Evolutionary conservation across 35 echinoderm and acorn worm genomes (phyloP).

Genomic region (Holothuria glaberrima): DNA sequence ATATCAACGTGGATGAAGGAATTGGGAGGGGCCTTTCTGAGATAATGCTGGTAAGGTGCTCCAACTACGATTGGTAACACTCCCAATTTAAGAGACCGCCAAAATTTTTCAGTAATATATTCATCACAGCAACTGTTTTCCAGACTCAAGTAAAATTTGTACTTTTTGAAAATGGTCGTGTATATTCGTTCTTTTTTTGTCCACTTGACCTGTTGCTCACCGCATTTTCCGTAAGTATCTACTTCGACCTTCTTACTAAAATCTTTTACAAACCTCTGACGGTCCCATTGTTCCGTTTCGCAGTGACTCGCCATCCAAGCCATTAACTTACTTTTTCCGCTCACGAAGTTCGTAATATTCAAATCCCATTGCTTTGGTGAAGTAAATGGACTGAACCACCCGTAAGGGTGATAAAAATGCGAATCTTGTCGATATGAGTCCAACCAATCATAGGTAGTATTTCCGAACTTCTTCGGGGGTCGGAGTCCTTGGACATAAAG

Average conservation of each 20-base stretch:
- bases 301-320: conserved; percentile 71
- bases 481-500: conserved; percentile 38
- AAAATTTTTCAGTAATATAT: conserved; percentile 82
- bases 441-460: conserved; percentile 28
- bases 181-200: conserved; percentile 17
- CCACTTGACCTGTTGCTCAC: conserved; percentile 40
- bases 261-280: conserved; percentile 53
- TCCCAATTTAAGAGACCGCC: conserved; percentile 29
- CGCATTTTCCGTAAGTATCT: conserved; percentile 73
- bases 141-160: conserved; percentile 69
- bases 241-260: conserved; percentile 27
- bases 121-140: conserved; percentile 74
- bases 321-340: conserved; percentile 51
- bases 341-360: conserved; percentile 19
- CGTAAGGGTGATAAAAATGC: conserved; percentile 42
- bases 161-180: conserved; percentile 29
- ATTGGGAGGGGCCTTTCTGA: conserved; percentile 54
- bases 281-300: conserved; percentile 66
- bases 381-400: conserved; percentile 13
- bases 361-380: neutral
- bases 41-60: conserved; percentile 49
- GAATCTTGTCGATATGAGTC: conserved; percentile 31
- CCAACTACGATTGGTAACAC: conserved; percentile 55
- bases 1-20: conserved; percentile 45
- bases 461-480: conserved; percentile 21